Evolutionary conservation across 2,888 invertebrate genomes (phyloP), one percentile per base, ranked within the genome.

Genomic region (Tenthredo amoena): DNA sequence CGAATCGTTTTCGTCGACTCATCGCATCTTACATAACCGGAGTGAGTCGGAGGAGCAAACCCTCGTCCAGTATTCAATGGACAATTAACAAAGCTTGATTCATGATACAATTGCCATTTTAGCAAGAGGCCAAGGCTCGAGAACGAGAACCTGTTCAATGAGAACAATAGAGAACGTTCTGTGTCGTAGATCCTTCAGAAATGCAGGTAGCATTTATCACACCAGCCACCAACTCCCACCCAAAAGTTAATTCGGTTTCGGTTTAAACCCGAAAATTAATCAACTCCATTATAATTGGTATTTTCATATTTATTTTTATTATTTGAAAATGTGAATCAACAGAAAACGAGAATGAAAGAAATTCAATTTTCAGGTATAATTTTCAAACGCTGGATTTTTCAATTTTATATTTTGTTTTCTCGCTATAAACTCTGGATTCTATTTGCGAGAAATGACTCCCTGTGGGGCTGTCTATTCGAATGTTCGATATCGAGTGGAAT

Each of bases 51-150:
- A 37, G 62, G 62, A 10, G 26, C 2, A 31, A 71, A 71, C 71
- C 72, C 72, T 72, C 40, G n/a, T n/a, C n/a, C 72, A 40, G 40
- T 40, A 43, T 43, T 72, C 72, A 72, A 72, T 72, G 72, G 40
- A 72, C 72, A 72, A 40, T 72, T 40, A 74, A 74, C 43, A 43
- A 74, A 74, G 72, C 72, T 74, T 26, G 40, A 43, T 40, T 74
- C 72, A 74, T 74, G 43, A 40, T 74, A 74, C 72, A 74, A 40
- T 74, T 74, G 72, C 43, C 72, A 74, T 74, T 74, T 74, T 43
- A 40, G 72, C n/a, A 74, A 74, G 43, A 43, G 34, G 68, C 26
- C 43, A 74, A 74, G 21, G 15, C 43, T 74, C 43, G 72, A 43
- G 10, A 74, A 68, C 12, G 31, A 74, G 40, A 37, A 74, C 72